Percentiles rank a stretch among this genome's conserved stretches.
These are phyloP conservation scores for Malaclemys terrapin DNA, from an alignment of 2,113 vertebrate species.

Conservation along the genomic window DNA sequence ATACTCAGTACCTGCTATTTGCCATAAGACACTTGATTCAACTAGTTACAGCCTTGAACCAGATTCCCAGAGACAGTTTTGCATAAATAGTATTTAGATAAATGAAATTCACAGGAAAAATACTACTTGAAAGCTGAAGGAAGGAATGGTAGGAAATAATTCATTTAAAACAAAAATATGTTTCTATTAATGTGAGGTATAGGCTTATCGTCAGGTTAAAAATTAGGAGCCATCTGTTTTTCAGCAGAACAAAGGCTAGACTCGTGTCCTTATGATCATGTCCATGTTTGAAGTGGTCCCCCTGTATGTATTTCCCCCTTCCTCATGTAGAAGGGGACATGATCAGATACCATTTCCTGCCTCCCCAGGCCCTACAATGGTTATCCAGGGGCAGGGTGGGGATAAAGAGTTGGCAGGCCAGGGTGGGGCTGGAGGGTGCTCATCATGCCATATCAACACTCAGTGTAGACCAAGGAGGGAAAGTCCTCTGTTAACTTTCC, in stretches of 20 bases:
- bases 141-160: not conserved
- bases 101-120: not conserved
- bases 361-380: not conserved
- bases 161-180: not conserved
- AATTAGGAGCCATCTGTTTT: not conserved
- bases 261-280: not conserved
- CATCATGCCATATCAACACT: not conserved
- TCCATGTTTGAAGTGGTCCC: not conserved
- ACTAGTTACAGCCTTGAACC: constrained; percentile 31
- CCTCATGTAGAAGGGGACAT: not conserved
- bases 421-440: not conserved
- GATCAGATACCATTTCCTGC: not conserved
- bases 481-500: not conserved
- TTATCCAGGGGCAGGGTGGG: not conserved
- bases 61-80: constrained; percentile 3
- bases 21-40: constrained; percentile 39
- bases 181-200: not conserved
- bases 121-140: not conserved
- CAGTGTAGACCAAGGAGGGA: not conserved
- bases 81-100: not conserved
- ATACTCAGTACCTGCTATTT: constrained; percentile 77
- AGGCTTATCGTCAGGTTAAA: not conserved
- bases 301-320: not conserved
- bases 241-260: not conserved
- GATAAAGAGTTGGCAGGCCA: not conserved